Percentiles rank a stretch among this genome's conserved stretches.
Conservation (phyloP, 2,797 vertebrate species). For the Schizopygopsis malacanthus region DNA sequence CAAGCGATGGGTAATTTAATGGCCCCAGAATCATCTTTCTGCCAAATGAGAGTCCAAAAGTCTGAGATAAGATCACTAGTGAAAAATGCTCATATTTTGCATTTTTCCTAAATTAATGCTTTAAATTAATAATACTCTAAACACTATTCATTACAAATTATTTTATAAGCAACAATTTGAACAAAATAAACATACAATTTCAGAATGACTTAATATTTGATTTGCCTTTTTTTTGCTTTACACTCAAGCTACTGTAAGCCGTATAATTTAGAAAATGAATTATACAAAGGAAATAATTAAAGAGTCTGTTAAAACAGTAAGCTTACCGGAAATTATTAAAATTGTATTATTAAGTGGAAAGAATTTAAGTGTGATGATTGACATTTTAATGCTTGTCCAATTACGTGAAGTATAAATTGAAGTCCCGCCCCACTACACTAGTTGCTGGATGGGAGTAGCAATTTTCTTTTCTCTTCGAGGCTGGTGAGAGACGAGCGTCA, state of each 20-base stretch:
- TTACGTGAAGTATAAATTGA: not conserved
- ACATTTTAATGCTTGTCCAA: too few relatives aligned
- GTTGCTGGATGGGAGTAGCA: too few relatives aligned
- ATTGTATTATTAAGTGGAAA: too few relatives aligned
- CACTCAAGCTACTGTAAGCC: not conserved
- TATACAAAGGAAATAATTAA: too few relatives aligned
- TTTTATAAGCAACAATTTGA: too few relatives aligned
- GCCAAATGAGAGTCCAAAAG: constrained; percentile 26
- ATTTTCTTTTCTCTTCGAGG: too few relatives aligned
- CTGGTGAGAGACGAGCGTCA: too few relatives aligned
- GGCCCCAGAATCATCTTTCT: constrained; percentile 39
- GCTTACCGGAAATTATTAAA: too few relatives aligned
- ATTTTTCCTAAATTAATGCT: not conserved
- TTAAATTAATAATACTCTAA: not conserved
- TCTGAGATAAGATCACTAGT: not conserved
- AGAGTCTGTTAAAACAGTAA: too few relatives aligned
- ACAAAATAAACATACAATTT: not conserved
- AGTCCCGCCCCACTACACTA: too few relatives aligned
- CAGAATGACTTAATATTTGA: not conserved
- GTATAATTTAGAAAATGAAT: too few relatives aligned
- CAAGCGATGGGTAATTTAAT: constrained; percentile 59
- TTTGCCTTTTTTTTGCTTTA: not conserved
- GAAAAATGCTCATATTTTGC: not conserved
- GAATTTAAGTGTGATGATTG: too few relatives aligned
- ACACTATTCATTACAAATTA: not conserved